Conservation (phyloP, 2,113 vertebrate species). For the Euleptes europaea region DNA sequence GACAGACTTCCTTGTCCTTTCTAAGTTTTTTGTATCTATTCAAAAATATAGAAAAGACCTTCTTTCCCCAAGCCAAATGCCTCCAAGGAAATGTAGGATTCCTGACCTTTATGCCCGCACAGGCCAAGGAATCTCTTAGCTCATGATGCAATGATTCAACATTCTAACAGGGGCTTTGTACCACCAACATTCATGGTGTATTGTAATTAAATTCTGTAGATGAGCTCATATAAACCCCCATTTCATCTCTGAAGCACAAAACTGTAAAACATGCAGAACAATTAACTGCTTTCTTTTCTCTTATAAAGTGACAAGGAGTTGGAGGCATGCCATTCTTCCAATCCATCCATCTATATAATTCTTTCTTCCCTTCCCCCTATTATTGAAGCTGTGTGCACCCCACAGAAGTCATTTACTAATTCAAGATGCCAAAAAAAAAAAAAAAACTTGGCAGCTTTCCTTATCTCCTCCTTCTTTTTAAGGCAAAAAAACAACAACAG, state of each 20-base stretch:
- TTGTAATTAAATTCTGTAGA: constrained; percentile 56
- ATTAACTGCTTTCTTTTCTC: constrained; percentile 66
- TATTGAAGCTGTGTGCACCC: constrained; percentile 12
- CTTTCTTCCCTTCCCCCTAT: constrained; percentile 6
- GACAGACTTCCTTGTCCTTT: neutral
- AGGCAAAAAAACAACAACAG: neutral
- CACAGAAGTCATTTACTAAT: constrained; percentile 15
- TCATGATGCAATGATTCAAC: constrained; percentile 32
- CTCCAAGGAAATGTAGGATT: constrained; percentile 42
- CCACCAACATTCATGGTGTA: constrained; percentile 57
- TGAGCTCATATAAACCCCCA: constrained; percentile 55
- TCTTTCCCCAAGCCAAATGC: neutral
- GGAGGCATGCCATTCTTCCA: constrained; percentile 19
- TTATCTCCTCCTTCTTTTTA: neutral
- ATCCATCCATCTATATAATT: constrained; percentile 28
- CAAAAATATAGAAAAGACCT: constrained; percentile 2
- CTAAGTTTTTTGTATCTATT: neutral
- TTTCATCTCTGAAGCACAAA: constrained; percentile 62
- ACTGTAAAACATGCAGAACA: constrained; percentile 53
- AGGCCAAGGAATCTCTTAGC: constrained; percentile 41
- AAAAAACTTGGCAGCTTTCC: neutral
- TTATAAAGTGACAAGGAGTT: constrained; percentile 29
- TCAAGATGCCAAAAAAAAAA: neutral
- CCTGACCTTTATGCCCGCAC: constrained; percentile 39
- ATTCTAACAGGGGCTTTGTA: constrained; percentile 58